These are phyloP conservation scores for Gorsachius goisagi DNA, from an alignment of 2,113 vertebrate species.

Conservation along the genomic window DNA sequence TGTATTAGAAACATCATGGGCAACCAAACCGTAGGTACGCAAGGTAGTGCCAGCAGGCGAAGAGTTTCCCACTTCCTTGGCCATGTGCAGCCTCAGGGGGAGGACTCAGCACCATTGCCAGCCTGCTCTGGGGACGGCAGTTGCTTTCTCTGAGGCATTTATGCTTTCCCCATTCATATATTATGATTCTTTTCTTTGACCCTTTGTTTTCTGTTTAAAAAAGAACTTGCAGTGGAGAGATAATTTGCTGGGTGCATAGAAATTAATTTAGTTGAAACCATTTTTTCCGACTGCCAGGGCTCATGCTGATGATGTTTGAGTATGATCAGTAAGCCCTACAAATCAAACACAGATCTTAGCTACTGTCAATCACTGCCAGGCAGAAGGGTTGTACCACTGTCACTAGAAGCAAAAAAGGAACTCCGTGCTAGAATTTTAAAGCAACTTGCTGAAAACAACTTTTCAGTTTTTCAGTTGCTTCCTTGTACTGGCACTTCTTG, in stretches of 20 bases:
- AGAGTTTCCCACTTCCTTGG: neutral
- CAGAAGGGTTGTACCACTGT: neutral
- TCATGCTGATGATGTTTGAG: neutral
- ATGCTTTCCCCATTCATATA: neutral
- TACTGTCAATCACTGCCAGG: neutral
- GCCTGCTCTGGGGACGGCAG: neutral
- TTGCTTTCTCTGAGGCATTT: neutral
- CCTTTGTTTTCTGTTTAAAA: neutral
- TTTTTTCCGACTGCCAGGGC: neutral
- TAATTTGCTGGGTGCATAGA: neutral
- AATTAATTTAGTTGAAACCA: neutral
- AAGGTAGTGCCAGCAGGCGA: neutral
- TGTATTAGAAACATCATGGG: neutral
- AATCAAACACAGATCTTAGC: neutral
- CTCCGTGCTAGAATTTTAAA: neutral
- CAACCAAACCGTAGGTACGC: neutral
- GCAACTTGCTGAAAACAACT: neutral
- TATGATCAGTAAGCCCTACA: neutral
- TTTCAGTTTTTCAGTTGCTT: neutral
- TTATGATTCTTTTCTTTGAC: neutral
- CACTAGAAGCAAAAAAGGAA: neutral
- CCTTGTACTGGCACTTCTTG: neutral
- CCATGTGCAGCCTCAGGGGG: fast-evolving
- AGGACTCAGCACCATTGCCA: neutral
- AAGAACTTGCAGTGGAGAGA: neutral